Conservation (phyloP, 2,113 vertebrate species). For the Tragelaphus buxtoni region DNA sequence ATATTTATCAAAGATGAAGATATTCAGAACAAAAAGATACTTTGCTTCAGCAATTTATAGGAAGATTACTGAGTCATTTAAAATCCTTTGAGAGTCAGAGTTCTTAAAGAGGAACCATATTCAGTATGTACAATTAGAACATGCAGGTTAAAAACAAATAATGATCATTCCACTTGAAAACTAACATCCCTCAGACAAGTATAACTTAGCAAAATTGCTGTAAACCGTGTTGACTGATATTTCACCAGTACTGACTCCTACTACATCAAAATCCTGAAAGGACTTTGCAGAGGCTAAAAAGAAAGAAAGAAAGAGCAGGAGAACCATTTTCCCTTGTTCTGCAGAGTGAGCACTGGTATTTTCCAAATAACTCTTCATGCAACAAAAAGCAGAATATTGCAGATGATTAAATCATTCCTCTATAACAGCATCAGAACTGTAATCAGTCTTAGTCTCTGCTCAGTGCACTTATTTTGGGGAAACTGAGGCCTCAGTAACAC, state of each 20-base stretch:
- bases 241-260: neutral
- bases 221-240: neutral
- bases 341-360: neutral
- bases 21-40: conserved; percentile 17
- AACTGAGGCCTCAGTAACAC: neutral
- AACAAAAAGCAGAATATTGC: neutral
- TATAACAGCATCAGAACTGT: neutral
- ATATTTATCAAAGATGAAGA: conserved; percentile 20
- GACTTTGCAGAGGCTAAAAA: neutral
- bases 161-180: neutral
- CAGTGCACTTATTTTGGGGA: neutral
- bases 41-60: neutral
- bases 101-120: neutral
- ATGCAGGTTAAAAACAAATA: neutral
- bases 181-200: neutral
- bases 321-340: neutral
- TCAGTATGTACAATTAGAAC: neutral
- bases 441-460: neutral
- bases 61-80: conserved; percentile 29
- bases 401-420: neutral
- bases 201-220: neutral
- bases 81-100: neutral
- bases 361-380: neutral
- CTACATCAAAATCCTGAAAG: neutral
- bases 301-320: neutral